Evolutionary conservation across 2,888 invertebrate species (phyloP).

Genomic region (Xestobium rufovillosum): DNA sequence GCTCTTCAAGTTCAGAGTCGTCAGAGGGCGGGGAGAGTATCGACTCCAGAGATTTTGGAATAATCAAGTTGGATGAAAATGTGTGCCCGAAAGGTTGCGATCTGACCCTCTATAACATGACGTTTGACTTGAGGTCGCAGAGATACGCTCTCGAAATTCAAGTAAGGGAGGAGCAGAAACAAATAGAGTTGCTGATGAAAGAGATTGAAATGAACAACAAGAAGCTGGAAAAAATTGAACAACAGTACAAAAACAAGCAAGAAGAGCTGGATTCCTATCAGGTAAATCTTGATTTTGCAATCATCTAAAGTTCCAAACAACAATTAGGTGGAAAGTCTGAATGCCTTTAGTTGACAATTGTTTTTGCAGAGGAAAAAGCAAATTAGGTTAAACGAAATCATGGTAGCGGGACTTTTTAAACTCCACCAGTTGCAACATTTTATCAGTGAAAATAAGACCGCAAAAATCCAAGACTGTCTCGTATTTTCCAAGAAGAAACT

Average conservation of each 20-base stretch:
- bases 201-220: conserved; percentile 54
- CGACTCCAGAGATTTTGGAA: conserved; percentile 59
- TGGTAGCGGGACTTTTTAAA: conserved; percentile 58
- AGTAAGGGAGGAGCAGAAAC: conserved; percentile 50
- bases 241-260: conserved; percentile 48
- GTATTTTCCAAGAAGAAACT: conserved; percentile 58
- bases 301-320: neutral
- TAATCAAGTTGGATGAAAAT: conserved; percentile 61
- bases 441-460: conserved; percentile 34
- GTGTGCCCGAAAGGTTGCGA: conserved; percentile 68
- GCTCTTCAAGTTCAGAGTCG: conserved; percentile 51
- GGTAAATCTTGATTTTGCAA: conserved; percentile 40
- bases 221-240: conserved; percentile 50
- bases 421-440: conserved; percentile 61
- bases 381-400: conserved; percentile 68
- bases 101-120: conserved; percentile 55
- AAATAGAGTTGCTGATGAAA: conserved; percentile 51
- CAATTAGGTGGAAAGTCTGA: too few species aligned
- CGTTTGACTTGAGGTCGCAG: conserved; percentile 55
- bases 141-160: conserved; percentile 53
- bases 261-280: conserved; percentile 57
- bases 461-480: conserved; percentile 47
- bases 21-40: conserved; percentile 51
- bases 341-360: conserved; percentile 10
- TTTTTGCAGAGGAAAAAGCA: conserved; percentile 61